Conservation (phyloP, 2,797 vertebrate genomes). For the Dallia pectoralis region DNA sequence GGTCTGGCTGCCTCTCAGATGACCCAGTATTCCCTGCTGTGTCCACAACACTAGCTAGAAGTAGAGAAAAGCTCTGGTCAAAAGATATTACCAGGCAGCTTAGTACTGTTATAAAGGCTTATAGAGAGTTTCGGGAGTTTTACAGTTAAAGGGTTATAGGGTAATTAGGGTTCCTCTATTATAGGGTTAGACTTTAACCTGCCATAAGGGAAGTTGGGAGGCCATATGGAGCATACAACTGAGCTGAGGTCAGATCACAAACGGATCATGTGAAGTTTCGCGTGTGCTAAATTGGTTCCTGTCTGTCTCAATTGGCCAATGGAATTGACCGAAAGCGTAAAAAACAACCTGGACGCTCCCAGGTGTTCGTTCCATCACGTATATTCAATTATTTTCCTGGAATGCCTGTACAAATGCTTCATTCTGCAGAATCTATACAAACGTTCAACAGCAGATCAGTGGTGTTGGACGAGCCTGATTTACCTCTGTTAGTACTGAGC, state of each 20-base stretch:
- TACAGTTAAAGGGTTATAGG: no score
- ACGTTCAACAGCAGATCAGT: background rate
- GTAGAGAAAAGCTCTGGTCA: no score
- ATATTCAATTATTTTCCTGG: background rate
- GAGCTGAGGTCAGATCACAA: conserved; percentile 6
- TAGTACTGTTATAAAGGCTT: no score
- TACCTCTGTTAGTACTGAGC: background rate
- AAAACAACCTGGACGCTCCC: background rate
- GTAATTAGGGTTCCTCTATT: no score
- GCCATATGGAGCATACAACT: conserved; percentile 14
- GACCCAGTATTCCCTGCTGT: no score
- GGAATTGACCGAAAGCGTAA: no score
- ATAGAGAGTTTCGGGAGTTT: no score
- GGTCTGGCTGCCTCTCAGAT: no score
- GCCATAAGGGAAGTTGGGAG: conserved; percentile 15
- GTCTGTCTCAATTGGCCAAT: no score
- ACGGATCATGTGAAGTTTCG: background rate
- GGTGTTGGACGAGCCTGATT: background rate
- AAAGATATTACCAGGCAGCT: no score
- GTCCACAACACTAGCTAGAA: no score
- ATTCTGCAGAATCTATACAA: background rate
- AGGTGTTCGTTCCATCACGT: conserved; percentile 8
- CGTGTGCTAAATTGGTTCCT: conserved; percentile 1
- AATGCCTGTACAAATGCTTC: conserved; percentile 8
- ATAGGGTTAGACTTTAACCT: background rate